Conservation (phyloP, 1,140 invertebrate genomes). For the Caenorhabditis remanei region DNA sequence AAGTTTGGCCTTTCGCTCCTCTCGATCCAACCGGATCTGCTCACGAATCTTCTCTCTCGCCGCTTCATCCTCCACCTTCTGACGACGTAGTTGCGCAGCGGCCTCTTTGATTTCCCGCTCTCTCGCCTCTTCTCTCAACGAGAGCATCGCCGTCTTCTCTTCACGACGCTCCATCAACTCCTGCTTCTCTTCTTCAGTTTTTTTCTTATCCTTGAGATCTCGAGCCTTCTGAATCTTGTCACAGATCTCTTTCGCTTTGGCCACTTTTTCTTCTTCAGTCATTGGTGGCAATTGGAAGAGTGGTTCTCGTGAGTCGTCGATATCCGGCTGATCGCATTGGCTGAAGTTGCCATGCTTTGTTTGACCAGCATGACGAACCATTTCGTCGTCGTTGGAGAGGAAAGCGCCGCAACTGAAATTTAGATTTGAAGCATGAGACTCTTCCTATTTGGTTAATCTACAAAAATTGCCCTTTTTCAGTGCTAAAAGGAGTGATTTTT, state of each 20-base stretch:
- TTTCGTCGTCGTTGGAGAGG: constrained; percentile 84
- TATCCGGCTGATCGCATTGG: constrained; percentile 87
- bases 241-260: constrained; percentile 79
- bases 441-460: too few species aligned
- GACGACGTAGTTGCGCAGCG: constrained; percentile 85
- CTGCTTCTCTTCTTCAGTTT: constrained; percentile 87
- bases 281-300: constrained; percentile 79
- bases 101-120: constrained; percentile 81
- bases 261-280: constrained; percentile 83
- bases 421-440: neutral
- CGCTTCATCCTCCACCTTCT: constrained; percentile 88
- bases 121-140: constrained; percentile 84
- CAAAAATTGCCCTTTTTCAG: too few species aligned
- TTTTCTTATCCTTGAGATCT: constrained; percentile 87
- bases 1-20: constrained; percentile 82
- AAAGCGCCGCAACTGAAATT: constrained; percentile 86
- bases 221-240: constrained; percentile 88
- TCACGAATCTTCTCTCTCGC: constrained; percentile 84
- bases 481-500: too few species aligned
- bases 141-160: constrained; percentile 89
- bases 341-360: constrained; percentile 90
- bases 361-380: constrained; percentile 92
- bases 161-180: constrained; percentile 87
- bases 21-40: constrained; percentile 90
- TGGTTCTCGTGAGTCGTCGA: too few species aligned